Base-by-base conservation (phyloP, 2,888 invertebrate species). In the Ptilodon capucinus region DNA sequence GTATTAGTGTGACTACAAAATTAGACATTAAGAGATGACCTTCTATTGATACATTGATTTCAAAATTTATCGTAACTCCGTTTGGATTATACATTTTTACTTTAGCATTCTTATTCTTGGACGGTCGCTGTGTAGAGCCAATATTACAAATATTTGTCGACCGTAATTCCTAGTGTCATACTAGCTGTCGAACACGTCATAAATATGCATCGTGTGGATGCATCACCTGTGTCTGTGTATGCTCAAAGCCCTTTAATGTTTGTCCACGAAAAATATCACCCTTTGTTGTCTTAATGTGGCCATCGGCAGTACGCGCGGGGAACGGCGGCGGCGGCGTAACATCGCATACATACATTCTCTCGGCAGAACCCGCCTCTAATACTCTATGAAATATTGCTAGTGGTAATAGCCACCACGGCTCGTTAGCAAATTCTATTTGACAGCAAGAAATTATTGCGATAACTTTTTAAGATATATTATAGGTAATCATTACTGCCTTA, bases 211-310 rank as follows among this genome's bases (percentile, higher is more conserved):
- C 76, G 76, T 68, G 78, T 75, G 74, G 79, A 76, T 75, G 76
- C 78, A 79, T 81, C 81, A 83, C 79, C 81, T 81, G 79, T 70
- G 73, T 61, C 62, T 72, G 71, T 82, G 81, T 74, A 71, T 85
- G 80, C 76, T 81, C 75, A 75, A 79, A 82, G 74, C 76, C 76
- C 74, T 77, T 76, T 79, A 69, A 76, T 88, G 76, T 87, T 86
- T 90, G 86, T 79, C 77, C 67, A 84, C 80, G 84, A 86, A 86
- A 89, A 86, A 88, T 87, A 84, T 84, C 81, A 81, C 77, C 75
- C 81, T 84, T 81, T 84, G 82, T 84, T 82, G 80, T 74, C 74
- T 78, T 75, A 79, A 80, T 79, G 76, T 76, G 76, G 75, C 72
- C 75, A 80, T 78, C 76, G 76, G 67, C 80, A 64, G 63, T 59